Conservation (phyloP, 2,113 vertebrate species). For the Tragelaphus buxtoni region DNA sequence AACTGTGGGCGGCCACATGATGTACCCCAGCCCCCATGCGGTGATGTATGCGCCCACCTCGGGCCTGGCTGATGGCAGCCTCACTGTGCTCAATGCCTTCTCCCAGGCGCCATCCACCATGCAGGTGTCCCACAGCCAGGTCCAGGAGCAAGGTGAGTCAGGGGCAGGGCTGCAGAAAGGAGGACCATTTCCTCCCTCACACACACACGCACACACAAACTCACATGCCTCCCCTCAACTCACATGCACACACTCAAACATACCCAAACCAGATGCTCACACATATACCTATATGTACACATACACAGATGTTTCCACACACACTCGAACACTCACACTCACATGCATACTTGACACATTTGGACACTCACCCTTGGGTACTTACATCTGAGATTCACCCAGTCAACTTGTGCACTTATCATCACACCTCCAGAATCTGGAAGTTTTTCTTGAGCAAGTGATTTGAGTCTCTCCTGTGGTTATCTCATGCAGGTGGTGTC, state of each 20-base stretch:
- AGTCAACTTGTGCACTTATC: neutral
- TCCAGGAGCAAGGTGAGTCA: constrained; percentile 92
- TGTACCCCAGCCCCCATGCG: constrained; percentile 95
- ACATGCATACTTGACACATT: neutral
- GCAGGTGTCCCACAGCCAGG: constrained; percentile 95
- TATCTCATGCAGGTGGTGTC: constrained; percentile 84
- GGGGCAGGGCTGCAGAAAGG: neutral
- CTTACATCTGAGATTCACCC: neutral
- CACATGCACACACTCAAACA: too few species aligned
- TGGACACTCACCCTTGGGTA: neutral
- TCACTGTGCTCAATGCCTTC: constrained; percentile 98
- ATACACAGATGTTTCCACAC: neutral
- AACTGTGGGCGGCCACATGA: constrained; percentile 97
- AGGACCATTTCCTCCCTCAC: neutral
- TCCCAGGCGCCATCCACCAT: constrained; percentile 92
- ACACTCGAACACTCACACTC: neutral
- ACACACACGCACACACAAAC: neutral
- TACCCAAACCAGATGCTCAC: neutral
- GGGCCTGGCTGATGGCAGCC: constrained; percentile 89
- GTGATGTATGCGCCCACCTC: constrained; percentile 98
- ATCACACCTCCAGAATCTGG: neutral
- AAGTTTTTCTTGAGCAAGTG: neutral
- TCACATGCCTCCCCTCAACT: too few species aligned
- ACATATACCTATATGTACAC: neutral
- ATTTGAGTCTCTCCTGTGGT: neutral